phyloP scores from a whole-genome alignment of 1,140 invertebrate species.

The Sitophilus oryzae region DNA sequence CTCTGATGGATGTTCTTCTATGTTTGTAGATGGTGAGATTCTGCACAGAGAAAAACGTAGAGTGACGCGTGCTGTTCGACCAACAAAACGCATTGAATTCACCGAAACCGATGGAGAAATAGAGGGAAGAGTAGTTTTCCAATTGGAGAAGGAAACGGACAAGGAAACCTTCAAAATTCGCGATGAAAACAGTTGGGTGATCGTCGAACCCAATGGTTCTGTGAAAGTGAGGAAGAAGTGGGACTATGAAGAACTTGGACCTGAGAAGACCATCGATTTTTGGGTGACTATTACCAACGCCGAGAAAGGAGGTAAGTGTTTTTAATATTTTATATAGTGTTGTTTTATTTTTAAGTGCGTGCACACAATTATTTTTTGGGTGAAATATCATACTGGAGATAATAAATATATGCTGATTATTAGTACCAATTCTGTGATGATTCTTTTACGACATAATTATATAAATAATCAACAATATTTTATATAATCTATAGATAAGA shows the following conservation, averaged over 20 bases:
- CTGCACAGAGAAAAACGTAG: slow-evolving; percentile 70
- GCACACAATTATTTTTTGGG: too few relatives aligned
- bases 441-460: too few relatives aligned
- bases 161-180: slow-evolving; percentile 89
- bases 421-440: too few relatives aligned
- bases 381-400: too few relatives aligned
- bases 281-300: slow-evolving; percentile 91
- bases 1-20: too few relatives aligned
- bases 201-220: slow-evolving; percentile 83
- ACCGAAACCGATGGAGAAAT: slow-evolving; percentile 84
- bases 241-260: slow-evolving; percentile 93
- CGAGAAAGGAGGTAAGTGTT: slow-evolving; percentile 76
- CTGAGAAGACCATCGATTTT: slow-evolving; percentile 93
- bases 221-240: slow-evolving; percentile 92
- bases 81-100: slow-evolving; percentile 88
- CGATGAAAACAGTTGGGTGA: slow-evolving; percentile 90
- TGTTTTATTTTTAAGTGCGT: too few relatives aligned
- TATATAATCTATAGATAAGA: too few relatives aligned
- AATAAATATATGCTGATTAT: too few relatives aligned
- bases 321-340: too few relatives aligned
- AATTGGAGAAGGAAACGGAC: slow-evolving; percentile 85
- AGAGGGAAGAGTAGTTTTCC: slow-evolving; percentile 82
- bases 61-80: slow-evolving; percentile 79
- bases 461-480: too few relatives aligned
- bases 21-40: slow-evolving; percentile 28